These are phyloP conservation scores for Halichondria panicea DNA, from an alignment of 37 sponge, comb jelly and placozoan species.

Conservation along the genomic window DNA sequence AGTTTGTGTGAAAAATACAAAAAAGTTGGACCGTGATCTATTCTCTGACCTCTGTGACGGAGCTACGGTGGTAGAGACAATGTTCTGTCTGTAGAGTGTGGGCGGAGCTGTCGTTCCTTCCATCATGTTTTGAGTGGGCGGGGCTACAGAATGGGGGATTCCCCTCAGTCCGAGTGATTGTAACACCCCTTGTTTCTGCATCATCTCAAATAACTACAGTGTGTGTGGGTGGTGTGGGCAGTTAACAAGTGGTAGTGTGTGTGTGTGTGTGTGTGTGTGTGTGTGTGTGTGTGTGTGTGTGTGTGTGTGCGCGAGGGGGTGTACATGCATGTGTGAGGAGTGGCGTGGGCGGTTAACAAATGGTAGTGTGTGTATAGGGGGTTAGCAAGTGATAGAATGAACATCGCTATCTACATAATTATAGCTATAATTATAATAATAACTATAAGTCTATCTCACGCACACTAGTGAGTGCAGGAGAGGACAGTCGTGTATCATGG, in stretches of 20 bases:
- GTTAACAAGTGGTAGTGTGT: too few species aligned
- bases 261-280: too few species aligned
- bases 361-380: too few species aligned
- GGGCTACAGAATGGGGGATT: not conserved
- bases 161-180: conserved; percentile 23
- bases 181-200: conserved; percentile 33
- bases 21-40: too few species aligned
- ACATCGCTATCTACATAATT: not conserved
- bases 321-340: too few species aligned
- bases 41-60: conserved; percentile 22
- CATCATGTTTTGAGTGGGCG: conserved; percentile 38
- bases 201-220: conserved; percentile 21
- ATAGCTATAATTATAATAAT: not conserved
- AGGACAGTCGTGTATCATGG: conserved; percentile 41
- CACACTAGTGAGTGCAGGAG: conserved; percentile 27
- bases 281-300: too few species aligned
- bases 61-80: not conserved
- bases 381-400: too few species aligned
- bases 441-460: not conserved
- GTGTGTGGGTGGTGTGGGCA: too few species aligned
- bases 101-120: conserved; percentile 30
- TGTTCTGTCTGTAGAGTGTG: not conserved
- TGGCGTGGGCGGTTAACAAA: too few species aligned
- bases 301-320: too few species aligned
- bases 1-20: too few species aligned